Conservation (phyloP, 2,888 invertebrate species). For the Euzophera pinguis region DNA sequence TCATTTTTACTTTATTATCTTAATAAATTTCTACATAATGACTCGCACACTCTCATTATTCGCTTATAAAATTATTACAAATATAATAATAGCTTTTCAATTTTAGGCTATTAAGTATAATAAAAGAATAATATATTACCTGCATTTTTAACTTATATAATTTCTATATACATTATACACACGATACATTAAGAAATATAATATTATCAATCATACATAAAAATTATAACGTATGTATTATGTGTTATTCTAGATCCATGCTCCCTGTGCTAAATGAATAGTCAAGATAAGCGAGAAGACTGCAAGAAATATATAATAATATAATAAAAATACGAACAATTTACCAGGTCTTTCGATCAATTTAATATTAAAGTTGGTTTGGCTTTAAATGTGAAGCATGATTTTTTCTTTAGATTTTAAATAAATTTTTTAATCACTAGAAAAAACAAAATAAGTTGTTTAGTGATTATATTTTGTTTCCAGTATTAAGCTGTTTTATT, state of each 20-base stretch:
- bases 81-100: too few species aligned
- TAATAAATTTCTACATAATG: too few species aligned
- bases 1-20: too few species aligned
- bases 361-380: conserved; percentile 56
- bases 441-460: not conserved
- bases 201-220: too few species aligned
- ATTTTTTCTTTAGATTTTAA: conserved; percentile 20
- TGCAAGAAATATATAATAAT: conserved; percentile 58
- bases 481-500: not conserved
- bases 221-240: conserved; percentile 15
- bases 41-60: too few species aligned
- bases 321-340: conserved; percentile 42
- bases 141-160: too few species aligned
- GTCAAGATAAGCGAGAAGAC: conserved; percentile 76
- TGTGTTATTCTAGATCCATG: conserved; percentile 83
- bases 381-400: conserved; percentile 28
- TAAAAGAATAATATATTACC: too few species aligned
- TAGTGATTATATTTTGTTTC: conserved; percentile 3
- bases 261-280: conserved; percentile 91
- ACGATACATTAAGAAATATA: too few species aligned
- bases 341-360: conserved; percentile 55
- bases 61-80: too few species aligned
- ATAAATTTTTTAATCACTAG: conserved; percentile 10
- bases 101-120: too few species aligned
- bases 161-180: too few species aligned